phyloP scores from a whole-genome alignment of 2,113 vertebrate genomes.

The Lamprologus tigripictilis region DNA sequence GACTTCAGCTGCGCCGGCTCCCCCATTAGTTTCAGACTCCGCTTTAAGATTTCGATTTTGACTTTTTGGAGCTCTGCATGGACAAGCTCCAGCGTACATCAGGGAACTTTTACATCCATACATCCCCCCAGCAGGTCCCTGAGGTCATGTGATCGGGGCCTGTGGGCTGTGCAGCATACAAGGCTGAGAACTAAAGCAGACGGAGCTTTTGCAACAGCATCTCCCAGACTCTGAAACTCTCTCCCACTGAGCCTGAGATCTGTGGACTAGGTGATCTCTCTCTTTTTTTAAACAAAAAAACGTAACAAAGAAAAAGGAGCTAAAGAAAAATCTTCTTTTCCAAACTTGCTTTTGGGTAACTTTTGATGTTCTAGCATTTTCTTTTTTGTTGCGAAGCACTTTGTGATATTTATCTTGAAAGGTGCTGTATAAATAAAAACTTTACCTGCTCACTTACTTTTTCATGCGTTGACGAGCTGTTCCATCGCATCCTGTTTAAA shows the following conservation, averaged over 20 bases:
- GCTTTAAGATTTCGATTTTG: not conserved
- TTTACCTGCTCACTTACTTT: not conserved
- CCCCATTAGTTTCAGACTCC: not conserved
- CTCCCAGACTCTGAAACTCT: not conserved
- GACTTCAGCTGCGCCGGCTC: not conserved
- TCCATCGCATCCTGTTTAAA: slow-evolving; percentile 7
- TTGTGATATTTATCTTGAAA: not conserved
- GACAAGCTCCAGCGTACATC: not conserved
- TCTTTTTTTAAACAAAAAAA: not conserved
- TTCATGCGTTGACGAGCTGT: not conserved
- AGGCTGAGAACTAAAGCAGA: not conserved
- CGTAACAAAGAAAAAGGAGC: not conserved
- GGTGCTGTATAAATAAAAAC: not conserved
- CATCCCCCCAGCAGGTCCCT: not conserved
- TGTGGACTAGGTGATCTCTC: not conserved
- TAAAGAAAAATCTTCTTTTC: not conserved
- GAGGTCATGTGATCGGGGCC: not conserved
- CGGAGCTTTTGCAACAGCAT: not conserved
- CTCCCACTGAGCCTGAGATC: not conserved
- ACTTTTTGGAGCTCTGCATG: not conserved
- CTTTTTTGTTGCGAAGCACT: not conserved
- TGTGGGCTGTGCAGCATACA: not conserved
- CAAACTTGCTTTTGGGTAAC: not conserved
- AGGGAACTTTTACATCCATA: not conserved
- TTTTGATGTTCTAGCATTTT: not conserved